Conservation (phyloP, 2,113 vertebrate species). For the Cairina moschata region DNA sequence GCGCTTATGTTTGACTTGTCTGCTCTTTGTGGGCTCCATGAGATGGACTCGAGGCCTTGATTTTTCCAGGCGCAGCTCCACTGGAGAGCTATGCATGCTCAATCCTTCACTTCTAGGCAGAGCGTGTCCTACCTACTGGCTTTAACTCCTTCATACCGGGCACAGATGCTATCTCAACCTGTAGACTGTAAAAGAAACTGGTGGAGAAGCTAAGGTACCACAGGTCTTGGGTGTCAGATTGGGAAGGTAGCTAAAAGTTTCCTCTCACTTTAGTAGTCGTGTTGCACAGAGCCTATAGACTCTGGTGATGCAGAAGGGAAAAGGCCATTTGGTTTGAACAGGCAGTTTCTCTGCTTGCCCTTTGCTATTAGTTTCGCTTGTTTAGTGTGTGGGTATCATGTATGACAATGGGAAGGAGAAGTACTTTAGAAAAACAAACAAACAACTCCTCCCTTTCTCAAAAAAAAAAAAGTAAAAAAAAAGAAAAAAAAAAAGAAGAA, state of each 20-base stretch:
- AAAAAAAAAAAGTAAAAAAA: background rate
- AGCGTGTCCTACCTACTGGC: background rate
- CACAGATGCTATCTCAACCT: background rate
- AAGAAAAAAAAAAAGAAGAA: background rate
- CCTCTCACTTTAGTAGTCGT: background rate
- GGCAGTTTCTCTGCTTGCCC: background rate
- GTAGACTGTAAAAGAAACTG: background rate
- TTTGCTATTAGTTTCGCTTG: conserved; percentile 42
- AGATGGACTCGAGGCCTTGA: background rate
- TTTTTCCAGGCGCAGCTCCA: background rate
- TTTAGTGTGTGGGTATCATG: conserved; percentile 40
- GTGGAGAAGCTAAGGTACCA: background rate
- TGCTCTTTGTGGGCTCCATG: background rate
- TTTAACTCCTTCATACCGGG: background rate
- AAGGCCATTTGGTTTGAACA: conserved; percentile 14
- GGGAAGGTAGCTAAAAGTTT: background rate
- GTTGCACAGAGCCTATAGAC: background rate
- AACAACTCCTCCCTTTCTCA: conserved; percentile 17
- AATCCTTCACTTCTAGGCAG: background rate
- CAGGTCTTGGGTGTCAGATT: background rate
- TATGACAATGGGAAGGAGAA: conserved; percentile 46
- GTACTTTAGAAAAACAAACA: conserved; percentile 65
- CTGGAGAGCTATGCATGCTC: background rate
- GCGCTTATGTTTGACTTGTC: background rate
- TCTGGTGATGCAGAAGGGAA: background rate